Base-by-base conservation (phyloP, 2,888 invertebrate genomes). In the Microchrysa polita region DNA sequence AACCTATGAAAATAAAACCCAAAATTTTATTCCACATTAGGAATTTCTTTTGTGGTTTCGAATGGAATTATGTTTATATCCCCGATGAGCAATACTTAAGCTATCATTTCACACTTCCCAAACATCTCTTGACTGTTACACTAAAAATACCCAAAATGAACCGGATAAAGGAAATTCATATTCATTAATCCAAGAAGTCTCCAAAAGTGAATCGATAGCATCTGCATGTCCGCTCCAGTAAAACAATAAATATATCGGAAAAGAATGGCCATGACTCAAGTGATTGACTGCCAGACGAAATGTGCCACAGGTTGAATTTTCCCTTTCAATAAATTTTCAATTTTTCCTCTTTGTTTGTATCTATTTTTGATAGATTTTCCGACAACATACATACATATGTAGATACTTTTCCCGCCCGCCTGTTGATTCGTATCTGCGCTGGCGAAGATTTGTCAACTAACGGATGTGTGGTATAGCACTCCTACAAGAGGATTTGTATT, bases 371-470 rank as follows among this genome's bases (percentile, higher is more conserved):
- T 52, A 16, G 52, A 14, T 52, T 14, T 52, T 57, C 18, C 18
- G 10, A 14, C 22, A 23, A 12, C 7, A 10, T 57, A 22, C 16
- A 23, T 20, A 57, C 22, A 22, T 16, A n/a, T 57, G 5, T 16
- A 14, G 18, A 5, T 9, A 20, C 18, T 27, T 42, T 61, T 61
- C 12, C 16, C 60, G 34, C 60, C 61, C 34, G 61, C 22, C 34
- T 61, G 61, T 16, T 27, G 42, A 60, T 60, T 27, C 18, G 40
- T 34, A 23, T n/a, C 16, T 34, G 61, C 34, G 27, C n/a, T 22
- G 61, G 40, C 42, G 42, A n/a, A n/a, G n/a, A 42, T 42, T 34
- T 42, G 61, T 61, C 61, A 42, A 61, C 61, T 59, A 27, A 61
- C 5, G 18, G 42, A 34, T 34, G 27, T 34, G 27, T 34, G 7